Evolutionary conservation across 2,888 invertebrate species (phyloP).

Genomic region (Prenolepis imparis): DNA sequence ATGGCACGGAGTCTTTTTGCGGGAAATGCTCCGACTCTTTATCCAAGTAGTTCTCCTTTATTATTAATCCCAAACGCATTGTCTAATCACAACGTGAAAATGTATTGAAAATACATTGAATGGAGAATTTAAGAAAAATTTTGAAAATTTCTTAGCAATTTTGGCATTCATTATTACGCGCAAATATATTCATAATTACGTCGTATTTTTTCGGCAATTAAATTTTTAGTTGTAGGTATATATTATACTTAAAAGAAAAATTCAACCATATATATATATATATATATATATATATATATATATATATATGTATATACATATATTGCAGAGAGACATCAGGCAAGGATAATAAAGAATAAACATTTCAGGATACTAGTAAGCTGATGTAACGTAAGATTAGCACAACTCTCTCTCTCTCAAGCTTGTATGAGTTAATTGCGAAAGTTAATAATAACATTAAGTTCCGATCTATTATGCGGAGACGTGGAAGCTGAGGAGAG

Average conservation of each 20-base stretch:
- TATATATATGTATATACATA: too few species aligned
- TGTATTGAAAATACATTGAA: neutral
- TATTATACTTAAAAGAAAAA: neutral
- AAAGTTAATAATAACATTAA: constrained; percentile 43
- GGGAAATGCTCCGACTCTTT: neutral
- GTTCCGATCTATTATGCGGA: constrained; percentile 15
- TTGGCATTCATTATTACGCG: neutral
- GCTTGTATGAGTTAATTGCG: constrained; percentile 17
- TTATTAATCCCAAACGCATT: constrained; percentile 42
- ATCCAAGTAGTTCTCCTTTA: constrained; percentile 17
- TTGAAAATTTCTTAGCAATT: neutral
- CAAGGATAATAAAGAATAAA: neutral
- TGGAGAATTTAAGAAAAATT: constrained; percentile 1
- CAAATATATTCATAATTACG: neutral
- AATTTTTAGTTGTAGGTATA: neutral
- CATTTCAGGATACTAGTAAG: neutral
- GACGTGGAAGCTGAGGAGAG: neutral
- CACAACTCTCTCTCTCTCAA: neutral
- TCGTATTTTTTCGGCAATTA: neutral
- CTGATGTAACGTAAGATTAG: neutral
- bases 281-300: too few species aligned
- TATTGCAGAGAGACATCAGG: neutral
- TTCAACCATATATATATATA: neutral
- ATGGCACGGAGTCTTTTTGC: neutral
- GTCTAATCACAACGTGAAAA: neutral